Evolutionary conservation across 2,113 vertebrate genomes (phyloP).

Genomic region (Propithecus coquereli): DNA sequence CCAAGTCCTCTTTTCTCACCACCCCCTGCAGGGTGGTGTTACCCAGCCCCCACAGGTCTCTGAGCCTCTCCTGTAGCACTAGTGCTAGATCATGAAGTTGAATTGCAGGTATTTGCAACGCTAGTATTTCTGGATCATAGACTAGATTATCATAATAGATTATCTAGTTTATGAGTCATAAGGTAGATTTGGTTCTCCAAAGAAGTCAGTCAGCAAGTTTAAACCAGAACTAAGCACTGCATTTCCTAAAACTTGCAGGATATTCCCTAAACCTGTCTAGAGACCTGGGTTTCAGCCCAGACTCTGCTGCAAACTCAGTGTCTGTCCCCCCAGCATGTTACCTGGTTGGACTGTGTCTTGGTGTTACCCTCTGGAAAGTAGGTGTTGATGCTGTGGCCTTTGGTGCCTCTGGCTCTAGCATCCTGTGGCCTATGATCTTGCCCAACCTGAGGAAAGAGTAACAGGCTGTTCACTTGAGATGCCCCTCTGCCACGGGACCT

Average conservation of each 20-base stretch:
- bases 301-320: neutral
- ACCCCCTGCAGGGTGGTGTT: neutral
- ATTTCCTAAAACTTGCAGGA: neutral
- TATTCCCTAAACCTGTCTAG: neutral
- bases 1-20: neutral
- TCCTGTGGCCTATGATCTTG: neutral
- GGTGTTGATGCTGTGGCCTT: neutral
- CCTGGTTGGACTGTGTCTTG: conserved; percentile 68
- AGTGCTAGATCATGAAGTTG: neutral
- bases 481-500: neutral
- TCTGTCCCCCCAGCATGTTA: conserved; percentile 38
- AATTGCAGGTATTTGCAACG: neutral
- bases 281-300: neutral
- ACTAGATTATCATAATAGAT: neutral
- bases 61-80: neutral
- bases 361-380: conserved; percentile 70
- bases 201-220: neutral
- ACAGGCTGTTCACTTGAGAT: neutral
- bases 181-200: neutral
- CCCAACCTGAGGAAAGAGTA: neutral
- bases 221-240: neutral
- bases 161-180: neutral
- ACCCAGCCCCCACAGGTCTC: neutral
- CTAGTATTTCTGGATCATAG: neutral
- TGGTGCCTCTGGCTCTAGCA: neutral